Evolutionary conservation across 2,797 vertebrate genomes (phyloP), one percentile per base, ranked within the genome.

Genomic region (Sebastes reedi): DNA sequence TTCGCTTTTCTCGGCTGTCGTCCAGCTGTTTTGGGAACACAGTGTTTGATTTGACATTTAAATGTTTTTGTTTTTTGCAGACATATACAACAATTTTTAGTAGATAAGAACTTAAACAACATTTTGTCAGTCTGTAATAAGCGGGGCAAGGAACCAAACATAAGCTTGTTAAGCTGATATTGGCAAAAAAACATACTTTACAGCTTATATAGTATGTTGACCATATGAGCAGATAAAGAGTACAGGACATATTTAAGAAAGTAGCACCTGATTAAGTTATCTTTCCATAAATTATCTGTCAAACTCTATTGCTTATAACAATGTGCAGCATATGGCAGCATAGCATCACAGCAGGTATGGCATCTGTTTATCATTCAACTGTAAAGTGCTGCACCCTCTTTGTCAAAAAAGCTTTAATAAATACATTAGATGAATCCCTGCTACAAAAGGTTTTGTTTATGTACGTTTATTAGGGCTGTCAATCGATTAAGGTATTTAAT

Each of bases 351-450:
- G 16, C 30, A 14, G 9, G 10, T 59, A 56, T 22, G 50, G 36
- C 71, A 79, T 86, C 83, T 89, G 79, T 70, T 89, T 58, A 18
- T 71, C 55, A 76, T 29, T 84, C 72, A 62, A 6, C 75, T 74
- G 67, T 76, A 54, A 80, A 76, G 34, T 39, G 24, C 27, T 62
- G 25, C 60, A 18, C 16, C 34, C 27, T 73, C 50, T 72, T 74
- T 78, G 27, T 77, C 25, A 67, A 25, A 66, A 66, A 22, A 27
- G 8, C 20, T 64, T 22, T 56, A 34, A 39, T 68, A 55, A 65
- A 13, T 58, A 62, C 16, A 70, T 66, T 55, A 39, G 27, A 71
- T n/a, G 8, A 72, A 24, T 60, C 0, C 3, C 20, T 59, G 36
- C 22, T 22, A 1, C 6, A 7, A n/a, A 42, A 8, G n/a, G 14